These are phyloP conservation scores for Andrena hattorfiana DNA, from an alignment of 2,888 invertebrate genomes.

Conservation along the genomic window DNA sequence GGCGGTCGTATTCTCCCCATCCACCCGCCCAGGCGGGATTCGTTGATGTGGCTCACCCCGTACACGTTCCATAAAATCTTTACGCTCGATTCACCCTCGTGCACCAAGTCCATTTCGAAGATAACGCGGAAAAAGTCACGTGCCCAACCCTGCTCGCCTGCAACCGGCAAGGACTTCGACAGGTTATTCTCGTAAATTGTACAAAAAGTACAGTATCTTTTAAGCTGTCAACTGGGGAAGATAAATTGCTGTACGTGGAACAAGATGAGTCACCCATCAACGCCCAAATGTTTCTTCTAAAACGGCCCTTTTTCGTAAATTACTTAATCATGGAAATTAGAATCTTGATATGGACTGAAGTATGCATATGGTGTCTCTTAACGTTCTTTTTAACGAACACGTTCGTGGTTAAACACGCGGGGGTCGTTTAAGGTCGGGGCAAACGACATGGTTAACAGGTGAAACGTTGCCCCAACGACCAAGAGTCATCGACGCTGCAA, in stretches of 20 bases:
- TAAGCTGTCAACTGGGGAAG: no score
- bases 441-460: not conserved
- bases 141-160: not conserved
- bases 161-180: not conserved
- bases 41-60: constrained; percentile 37
- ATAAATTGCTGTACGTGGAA: no score
- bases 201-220: no score
- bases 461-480: not conserved
- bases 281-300: no score
- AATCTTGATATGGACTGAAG: no score
- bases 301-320: no score
- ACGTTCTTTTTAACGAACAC: no score
- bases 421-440: no score
- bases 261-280: no score
- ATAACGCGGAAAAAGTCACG: constrained; percentile 15
- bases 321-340: no score
- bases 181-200: not conserved
- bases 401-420: no score
- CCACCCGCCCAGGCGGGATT: constrained; percentile 50
- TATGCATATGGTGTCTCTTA: no score
- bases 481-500: not conserved
- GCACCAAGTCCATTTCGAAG: constrained; percentile 33
- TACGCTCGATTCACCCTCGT: constrained; percentile 35
- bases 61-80: constrained; percentile 58
- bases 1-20: constrained; percentile 36